Percentiles rank a stretch among this genome's conserved stretches.
Conservation (phyloP, 2,888 invertebrate species). For the Arenicola marina region DNA sequence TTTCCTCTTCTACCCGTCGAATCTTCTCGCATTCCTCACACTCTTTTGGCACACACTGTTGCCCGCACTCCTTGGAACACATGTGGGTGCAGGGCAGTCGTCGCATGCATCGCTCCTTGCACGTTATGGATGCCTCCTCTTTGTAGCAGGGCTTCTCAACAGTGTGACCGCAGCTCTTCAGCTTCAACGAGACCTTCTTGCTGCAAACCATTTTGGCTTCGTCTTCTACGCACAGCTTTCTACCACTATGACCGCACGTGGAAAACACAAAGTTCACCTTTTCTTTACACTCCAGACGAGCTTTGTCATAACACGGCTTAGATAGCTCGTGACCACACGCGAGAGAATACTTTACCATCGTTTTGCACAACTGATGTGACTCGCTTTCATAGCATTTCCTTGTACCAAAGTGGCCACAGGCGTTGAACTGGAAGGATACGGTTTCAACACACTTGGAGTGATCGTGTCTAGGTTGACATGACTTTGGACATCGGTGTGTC, state of each 20-base stretch:
- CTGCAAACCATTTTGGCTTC: background rate
- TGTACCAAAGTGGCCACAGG: too few species aligned
- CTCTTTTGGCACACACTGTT: constrained; percentile 9
- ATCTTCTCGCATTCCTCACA: constrained; percentile 14
- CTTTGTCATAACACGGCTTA: too few species aligned
- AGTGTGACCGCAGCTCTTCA: constrained; percentile 14
- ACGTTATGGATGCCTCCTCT: constrained; percentile 1
- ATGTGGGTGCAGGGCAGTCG: constrained; percentile 14
- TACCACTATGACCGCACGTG: constrained; percentile 16
- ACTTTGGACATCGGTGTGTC: constrained; percentile 9
- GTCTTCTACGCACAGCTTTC: constrained; percentile 13
- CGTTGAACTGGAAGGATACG: too few species aligned
- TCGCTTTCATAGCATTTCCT: too few species aligned
- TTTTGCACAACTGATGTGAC: too few species aligned
- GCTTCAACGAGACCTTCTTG: background rate
- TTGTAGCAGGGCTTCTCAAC: constrained; percentile 4
- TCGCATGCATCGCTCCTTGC: constrained; percentile 12
- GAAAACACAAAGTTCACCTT: constrained; percentile 11
- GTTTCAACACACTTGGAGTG: too few species aligned
- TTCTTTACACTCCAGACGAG: too few species aligned
- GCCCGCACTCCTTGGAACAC: constrained; percentile 13
- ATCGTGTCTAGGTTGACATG: constrained; percentile 17
- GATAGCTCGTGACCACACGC: too few species aligned
- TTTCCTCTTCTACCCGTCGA: background rate
- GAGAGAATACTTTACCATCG: too few species aligned